These are phyloP conservation scores for Harlomillsia oculata DNA, from an alignment of 1,140 invertebrate species.

Conservation along the genomic window DNA sequence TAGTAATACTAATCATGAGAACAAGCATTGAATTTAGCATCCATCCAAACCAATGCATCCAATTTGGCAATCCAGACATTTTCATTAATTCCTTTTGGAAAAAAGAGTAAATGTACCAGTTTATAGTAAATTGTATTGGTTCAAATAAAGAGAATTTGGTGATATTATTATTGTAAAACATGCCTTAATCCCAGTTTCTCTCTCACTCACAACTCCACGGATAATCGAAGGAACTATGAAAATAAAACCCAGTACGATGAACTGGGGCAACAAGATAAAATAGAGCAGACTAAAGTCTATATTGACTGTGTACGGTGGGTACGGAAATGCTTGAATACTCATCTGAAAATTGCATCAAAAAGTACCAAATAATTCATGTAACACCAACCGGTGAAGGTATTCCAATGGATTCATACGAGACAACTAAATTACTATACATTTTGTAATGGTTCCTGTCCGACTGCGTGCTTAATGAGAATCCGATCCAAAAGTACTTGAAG, in stretches of 20 bases:
- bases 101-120: neutral
- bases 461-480: slow-evolving; percentile 11
- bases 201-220: slow-evolving; percentile 29
- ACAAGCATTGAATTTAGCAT: slow-evolving; percentile 27
- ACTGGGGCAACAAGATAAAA: slow-evolving; percentile 20
- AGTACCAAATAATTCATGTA: neutral
- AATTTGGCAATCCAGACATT: slow-evolving; percentile 12
- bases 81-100: neutral
- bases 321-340: slow-evolving; percentile 29
- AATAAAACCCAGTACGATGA: slow-evolving; percentile 29
- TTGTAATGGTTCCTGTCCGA: neutral
- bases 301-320: slow-evolving; percentile 19
- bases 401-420: neutral
- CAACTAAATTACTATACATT: slow-evolving; percentile 13
- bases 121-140: neutral
- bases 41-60: slow-evolving; percentile 32
- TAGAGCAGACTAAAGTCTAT: slow-evolving; percentile 27
- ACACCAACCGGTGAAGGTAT: neutral
- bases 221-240: slow-evolving; percentile 34
- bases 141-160: neutral
- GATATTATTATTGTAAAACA: neutral
- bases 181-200: slow-evolving; percentile 34
- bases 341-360: slow-evolving; percentile 17
- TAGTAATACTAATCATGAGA: slow-evolving; percentile 15
- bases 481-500: slow-evolving; percentile 28